Evolutionary conservation across 2,797 vertebrate species (phyloP).

Genomic region (Pachyuromys duprasi): DNA sequence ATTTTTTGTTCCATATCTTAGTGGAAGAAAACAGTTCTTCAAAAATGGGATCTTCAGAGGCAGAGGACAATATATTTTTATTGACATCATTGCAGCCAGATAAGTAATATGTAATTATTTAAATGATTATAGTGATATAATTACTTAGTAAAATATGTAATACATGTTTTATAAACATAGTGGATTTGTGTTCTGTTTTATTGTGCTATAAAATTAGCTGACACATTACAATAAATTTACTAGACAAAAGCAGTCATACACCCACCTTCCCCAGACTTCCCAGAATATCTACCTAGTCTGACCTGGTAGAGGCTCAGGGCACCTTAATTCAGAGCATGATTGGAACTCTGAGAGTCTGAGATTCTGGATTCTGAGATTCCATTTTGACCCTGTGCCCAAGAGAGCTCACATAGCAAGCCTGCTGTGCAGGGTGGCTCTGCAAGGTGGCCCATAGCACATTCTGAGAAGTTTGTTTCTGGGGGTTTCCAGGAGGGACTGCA

Average conservation of each 20-base stretch:
- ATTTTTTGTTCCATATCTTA: not conserved
- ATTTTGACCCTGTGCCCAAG: not conserved
- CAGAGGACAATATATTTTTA: slow-evolving; percentile 5
- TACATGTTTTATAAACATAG: not conserved
- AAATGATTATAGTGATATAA: not conserved
- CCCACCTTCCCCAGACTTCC: not conserved
- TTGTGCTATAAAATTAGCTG: slow-evolving; percentile 51
- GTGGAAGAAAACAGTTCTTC: not conserved
- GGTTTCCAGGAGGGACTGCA: not conserved
- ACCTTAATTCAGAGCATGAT: not conserved
- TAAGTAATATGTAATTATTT: slow-evolving; percentile 57
- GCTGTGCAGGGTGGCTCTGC: not conserved
- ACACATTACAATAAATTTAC: slow-evolving; percentile 52
- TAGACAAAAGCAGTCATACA: not conserved
- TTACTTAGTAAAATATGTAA: not conserved
- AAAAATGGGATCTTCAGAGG: slow-evolving; percentile 23
- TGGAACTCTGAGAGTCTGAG: not conserved
- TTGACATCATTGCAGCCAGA: slow-evolving; percentile 30
- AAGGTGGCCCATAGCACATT: not conserved
- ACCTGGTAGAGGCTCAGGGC: not conserved
- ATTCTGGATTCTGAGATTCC: not conserved
- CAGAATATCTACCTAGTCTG: not conserved
- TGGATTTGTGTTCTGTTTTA: slow-evolving; percentile 65
- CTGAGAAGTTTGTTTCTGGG: slow-evolving; percentile 20
- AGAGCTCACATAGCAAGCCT: not conserved